Conservation (phyloP, 2,797 vertebrate genomes). For the Argya squamiceps region DNA sequence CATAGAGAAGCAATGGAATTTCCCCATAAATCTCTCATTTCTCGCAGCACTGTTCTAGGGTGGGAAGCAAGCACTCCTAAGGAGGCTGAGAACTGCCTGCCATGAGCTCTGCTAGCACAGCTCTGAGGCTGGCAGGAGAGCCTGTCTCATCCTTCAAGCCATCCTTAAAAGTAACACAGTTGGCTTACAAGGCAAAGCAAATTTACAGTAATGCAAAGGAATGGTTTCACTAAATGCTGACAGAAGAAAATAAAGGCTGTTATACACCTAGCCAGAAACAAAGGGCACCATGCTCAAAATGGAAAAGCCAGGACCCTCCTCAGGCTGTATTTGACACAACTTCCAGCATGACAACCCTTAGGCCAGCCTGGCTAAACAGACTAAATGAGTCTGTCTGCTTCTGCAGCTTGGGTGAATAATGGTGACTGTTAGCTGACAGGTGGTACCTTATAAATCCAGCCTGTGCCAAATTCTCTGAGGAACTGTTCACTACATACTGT, state of each 20-base stretch:
- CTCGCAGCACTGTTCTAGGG: background rate
- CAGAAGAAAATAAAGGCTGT: background rate
- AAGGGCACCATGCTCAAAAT: background rate
- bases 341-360: background rate
- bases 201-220: background rate
- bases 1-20: background rate
- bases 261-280: background rate
- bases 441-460: constrained; percentile 39
- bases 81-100: background rate
- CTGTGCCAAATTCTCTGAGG: constrained; percentile 13
- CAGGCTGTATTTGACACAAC: background rate
- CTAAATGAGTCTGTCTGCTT: background rate
- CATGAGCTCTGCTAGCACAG: background rate
- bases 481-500: background rate
- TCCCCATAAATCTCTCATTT: background rate
- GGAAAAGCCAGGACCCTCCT: background rate
- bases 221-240: background rate
- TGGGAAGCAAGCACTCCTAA: background rate
- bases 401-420: constrained; percentile 21
- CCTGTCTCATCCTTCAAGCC: background rate
- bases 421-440: constrained; percentile 34
- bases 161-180: background rate
- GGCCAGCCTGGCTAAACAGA: background rate
- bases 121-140: background rate
- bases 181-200: background rate